phyloP scores from a whole-genome alignment of 2,797 vertebrate genomes.

The Smutsia temminckii region DNA sequence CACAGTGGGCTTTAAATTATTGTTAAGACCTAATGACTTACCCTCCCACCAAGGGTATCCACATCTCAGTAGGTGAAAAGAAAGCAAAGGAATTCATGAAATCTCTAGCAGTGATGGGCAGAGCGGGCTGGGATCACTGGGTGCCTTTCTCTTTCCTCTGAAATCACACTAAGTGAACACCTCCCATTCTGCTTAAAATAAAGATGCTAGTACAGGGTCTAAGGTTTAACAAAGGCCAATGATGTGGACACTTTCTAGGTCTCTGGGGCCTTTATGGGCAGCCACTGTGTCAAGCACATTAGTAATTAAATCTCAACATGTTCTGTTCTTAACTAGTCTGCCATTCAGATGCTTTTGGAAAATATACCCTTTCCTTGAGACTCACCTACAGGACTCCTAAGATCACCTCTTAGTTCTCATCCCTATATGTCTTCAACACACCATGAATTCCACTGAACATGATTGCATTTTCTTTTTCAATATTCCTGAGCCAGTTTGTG shows the following conservation, averaged over 20 bases:
- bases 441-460: not conserved
- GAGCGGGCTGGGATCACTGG: no score
- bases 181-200: not conserved
- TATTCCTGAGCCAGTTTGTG: constrained; percentile 51
- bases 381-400: constrained; percentile 29
- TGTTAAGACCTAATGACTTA: not conserved
- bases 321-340: not conserved
- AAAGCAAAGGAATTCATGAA: not conserved
- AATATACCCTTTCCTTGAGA: not conserved
- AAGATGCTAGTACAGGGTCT: not conserved
- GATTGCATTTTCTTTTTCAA: not conserved
- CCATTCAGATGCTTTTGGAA: not conserved
- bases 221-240: not conserved
- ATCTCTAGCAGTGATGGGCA: not conserved
- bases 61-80: not conserved
- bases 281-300: not conserved
- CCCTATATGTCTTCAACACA: constrained; percentile 31
- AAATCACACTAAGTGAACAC: not conserved
- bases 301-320: not conserved
- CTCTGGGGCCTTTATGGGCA: not conserved
- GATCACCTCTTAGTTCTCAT: not conserved
- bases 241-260: not conserved
- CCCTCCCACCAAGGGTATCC: not conserved
- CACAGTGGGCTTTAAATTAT: not conserved
- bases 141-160: not conserved